Conservation (phyloP, 1,140 invertebrate species). For the Maconellicoccus hirsutus region DNA sequence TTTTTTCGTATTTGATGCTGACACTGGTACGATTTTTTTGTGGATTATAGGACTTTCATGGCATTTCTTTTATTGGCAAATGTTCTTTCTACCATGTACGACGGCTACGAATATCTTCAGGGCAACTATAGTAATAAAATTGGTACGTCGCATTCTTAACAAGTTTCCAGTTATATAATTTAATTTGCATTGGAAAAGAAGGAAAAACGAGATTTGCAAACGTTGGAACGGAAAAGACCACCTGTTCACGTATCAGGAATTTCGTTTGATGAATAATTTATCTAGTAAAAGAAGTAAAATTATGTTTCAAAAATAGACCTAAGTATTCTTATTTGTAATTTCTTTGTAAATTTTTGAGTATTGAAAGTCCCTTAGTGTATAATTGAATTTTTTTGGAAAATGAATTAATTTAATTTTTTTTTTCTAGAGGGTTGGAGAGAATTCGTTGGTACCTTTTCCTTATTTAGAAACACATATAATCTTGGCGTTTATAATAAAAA, state of each 20-base stretch:
- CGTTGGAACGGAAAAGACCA: too few relatives aligned
- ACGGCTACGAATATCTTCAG: background rate
- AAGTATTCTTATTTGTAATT: too few relatives aligned
- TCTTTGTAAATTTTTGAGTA: too few relatives aligned
- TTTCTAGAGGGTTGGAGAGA: conserved; percentile 12
- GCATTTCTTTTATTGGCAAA: background rate
- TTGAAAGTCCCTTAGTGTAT: too few relatives aligned
- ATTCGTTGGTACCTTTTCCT: background rate
- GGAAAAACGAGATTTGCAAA: background rate
- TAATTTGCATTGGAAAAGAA: background rate
- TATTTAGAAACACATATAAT: conserved; percentile 12
- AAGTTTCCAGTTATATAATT: background rate
- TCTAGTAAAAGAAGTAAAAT: too few relatives aligned
- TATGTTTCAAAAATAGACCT: too few relatives aligned
- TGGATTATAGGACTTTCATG: background rate
- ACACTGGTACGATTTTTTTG: background rate
- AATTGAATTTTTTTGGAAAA: too few relatives aligned
- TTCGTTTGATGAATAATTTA: too few relatives aligned
- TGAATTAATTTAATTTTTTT: background rate
- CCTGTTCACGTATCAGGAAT: too few relatives aligned
- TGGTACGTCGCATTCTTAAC: background rate
- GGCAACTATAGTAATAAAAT: background rate
- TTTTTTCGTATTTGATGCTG: too few relatives aligned
- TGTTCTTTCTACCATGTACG: background rate
- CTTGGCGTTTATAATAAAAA: conserved; percentile 12